These are phyloP conservation scores for Vidua macroura DNA, from an alignment of 2,113 vertebrate genomes.

Conservation along the genomic window DNA sequence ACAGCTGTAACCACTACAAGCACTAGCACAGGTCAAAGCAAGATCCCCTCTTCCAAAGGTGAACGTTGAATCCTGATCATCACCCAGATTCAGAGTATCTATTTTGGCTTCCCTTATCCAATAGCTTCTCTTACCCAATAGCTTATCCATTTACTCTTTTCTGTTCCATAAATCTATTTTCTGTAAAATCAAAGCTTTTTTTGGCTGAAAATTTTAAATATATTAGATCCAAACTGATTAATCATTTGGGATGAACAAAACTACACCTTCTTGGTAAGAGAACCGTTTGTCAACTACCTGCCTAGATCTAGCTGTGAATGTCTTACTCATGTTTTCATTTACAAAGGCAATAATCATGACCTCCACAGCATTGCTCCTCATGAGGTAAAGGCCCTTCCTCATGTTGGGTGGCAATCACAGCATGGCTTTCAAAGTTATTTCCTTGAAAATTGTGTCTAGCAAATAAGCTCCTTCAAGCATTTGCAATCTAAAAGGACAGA, in stretches of 20 bases:
- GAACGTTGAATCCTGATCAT: not conserved
- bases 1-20: not conserved
- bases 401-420: not conserved
- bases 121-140: not conserved
- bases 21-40: not conserved
- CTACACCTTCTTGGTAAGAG: not conserved
- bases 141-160: not conserved
- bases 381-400: not conserved
- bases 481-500: not conserved
- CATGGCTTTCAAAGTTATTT: not conserved
- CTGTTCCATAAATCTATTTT: not conserved
- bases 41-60: not conserved
- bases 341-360: not conserved
- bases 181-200: not conserved
- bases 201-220: not conserved
- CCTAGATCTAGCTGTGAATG: fast-evolving
- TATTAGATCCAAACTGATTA: not conserved
- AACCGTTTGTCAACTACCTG: not conserved
- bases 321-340: not conserved
- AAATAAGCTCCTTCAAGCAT: not conserved
- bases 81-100: not conserved
- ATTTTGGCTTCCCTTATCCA: not conserved
- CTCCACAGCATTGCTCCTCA: not conserved
- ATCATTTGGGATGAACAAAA: not conserved
- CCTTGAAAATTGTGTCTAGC: not conserved